These are phyloP conservation scores for Cydia pomonella DNA, from an alignment of 1,140 invertebrate species.

Conservation along the genomic window DNA sequence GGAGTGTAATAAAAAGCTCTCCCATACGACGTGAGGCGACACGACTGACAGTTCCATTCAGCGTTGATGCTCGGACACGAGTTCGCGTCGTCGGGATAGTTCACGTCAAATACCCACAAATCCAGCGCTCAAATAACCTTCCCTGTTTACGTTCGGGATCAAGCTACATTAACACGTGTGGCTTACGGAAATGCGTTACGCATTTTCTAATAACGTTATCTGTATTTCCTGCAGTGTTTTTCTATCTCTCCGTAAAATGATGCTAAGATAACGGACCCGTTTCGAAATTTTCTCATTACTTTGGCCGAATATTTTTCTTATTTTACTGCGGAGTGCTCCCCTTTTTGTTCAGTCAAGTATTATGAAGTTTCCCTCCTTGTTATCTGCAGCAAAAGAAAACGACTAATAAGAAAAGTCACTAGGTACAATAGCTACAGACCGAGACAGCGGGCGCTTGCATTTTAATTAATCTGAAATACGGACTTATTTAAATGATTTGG, in stretches of 20 bases:
- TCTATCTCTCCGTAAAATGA: constrained; percentile 42
- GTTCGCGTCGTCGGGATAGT: constrained; percentile 26
- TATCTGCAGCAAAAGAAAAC: constrained; percentile 56
- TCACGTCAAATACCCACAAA: constrained; percentile 47
- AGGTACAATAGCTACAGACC: constrained; percentile 59
- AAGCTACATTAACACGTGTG: constrained; percentile 30
- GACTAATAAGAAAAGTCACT: constrained; percentile 68
- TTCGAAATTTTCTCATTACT: constrained; percentile 66
- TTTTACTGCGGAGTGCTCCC: constrained; percentile 57
- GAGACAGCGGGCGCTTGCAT: constrained; percentile 47
- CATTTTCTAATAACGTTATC: constrained; percentile 45
- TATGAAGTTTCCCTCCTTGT: constrained; percentile 57
- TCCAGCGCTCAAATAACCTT: constrained; percentile 47
- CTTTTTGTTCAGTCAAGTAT: constrained; percentile 57
- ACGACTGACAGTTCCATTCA: constrained; percentile 59
- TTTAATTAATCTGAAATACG: constrained; percentile 62
- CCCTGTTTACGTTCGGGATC: constrained; percentile 44
- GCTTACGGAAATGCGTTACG: constrained; percentile 29
- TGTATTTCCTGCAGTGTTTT: constrained; percentile 46
- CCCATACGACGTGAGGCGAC: constrained; percentile 48
- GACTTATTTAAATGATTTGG: constrained; percentile 38
- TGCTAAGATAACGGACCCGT: constrained; percentile 51
- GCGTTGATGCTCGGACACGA: constrained; percentile 58
- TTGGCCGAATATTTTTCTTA: constrained; percentile 58
- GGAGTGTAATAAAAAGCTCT: constrained; percentile 66